phyloP scores from a whole-genome alignment of 2,888 invertebrate genomes.

The Papilio protenor region DNA sequence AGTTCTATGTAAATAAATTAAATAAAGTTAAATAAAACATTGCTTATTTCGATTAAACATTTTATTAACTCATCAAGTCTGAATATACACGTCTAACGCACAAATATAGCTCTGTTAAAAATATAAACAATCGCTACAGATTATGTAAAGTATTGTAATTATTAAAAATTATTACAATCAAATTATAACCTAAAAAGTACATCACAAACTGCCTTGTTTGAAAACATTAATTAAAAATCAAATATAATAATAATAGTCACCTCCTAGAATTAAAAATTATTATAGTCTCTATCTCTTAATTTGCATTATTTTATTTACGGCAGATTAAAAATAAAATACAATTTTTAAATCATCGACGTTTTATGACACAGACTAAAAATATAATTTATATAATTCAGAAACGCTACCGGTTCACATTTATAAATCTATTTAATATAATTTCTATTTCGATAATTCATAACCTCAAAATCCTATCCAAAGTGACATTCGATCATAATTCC shows the following conservation, averaged over 20 bases:
- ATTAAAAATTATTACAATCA: neutral
- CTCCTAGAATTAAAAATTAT: slow-evolving; percentile 60
- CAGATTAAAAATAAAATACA: slow-evolving; percentile 28
- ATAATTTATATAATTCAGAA: slow-evolving; percentile 36
- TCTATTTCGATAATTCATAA: neutral
- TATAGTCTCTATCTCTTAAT: neutral
- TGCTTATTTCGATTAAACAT: neutral
- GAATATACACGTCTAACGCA: slow-evolving; percentile 29
- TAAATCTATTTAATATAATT: slow-evolving; percentile 3
- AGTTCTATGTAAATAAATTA: neutral
- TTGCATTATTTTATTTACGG: neutral
- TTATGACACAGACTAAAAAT: slow-evolving; percentile 7
- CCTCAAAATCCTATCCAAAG: neutral
- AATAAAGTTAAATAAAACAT: neutral
- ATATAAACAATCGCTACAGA: neutral
- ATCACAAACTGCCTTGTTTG: neutral
- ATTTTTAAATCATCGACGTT: neutral
- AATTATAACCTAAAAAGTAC: slow-evolving; percentile 4
- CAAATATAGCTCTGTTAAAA: slow-evolving; percentile 20
- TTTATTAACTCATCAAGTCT: slow-evolving; percentile 38
- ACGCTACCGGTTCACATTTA: slow-evolving; percentile 44
- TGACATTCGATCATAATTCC: neutral
- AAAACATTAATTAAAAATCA: neutral
- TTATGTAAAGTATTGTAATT: slow-evolving; percentile 9
- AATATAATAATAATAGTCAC: slow-evolving; percentile 56